Base-by-base conservation (phyloP, 92 coral and sea anemone species). In the Desmophyllum pertusum region DNA sequence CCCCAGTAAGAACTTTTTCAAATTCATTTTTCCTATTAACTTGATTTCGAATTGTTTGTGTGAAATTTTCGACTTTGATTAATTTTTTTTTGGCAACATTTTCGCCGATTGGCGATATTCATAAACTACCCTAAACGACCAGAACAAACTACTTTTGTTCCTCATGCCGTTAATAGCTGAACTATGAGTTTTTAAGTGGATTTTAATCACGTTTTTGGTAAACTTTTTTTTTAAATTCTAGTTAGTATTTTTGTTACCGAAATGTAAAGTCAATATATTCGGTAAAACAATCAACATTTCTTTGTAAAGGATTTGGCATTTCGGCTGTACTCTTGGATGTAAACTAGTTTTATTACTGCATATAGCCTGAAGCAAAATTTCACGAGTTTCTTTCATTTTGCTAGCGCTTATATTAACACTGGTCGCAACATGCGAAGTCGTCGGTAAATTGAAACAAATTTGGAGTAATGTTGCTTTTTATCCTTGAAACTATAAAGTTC, bases 281-380 rank as follows among this genome's bases (percentile, higher is more conserved):
- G n/a, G n/a, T n/a, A n/a, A n/a, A n/a, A n/a, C n/a, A n/a, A n/a
- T 52, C 61, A 3, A 9, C 8, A 55, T 27, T 59, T 29, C 35
- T 59, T 59, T 59, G 10, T 13, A 27, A 62, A 81, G 9, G 38
- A 48, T 71, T 70, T 70, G 69, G 53, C 51, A 74, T 25, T 36
- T 29, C 14, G 33, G 52, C 27, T 45, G 65, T 59, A 11, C 31
- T 59, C 7, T 59, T 59, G 9, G 2, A 37, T 51, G 14, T 18
- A 11, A 59, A 59, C 59, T 73, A 55, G 43, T 42, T 65, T 65
- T 11, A 79, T 65, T 79, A 79, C 21, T 62, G 18, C 42, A 6
- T 30, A 62, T 63, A 11, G 83, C 83, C 73, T 45, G 27, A 17
- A 78, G 83, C 83, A 13, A 74, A 41, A 48, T 42, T 63, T 29